Evolutionary conservation across 53 echinoderm and acorn worm genomes (phyloP).

Genomic region (Astropecten irregularis): DNA sequence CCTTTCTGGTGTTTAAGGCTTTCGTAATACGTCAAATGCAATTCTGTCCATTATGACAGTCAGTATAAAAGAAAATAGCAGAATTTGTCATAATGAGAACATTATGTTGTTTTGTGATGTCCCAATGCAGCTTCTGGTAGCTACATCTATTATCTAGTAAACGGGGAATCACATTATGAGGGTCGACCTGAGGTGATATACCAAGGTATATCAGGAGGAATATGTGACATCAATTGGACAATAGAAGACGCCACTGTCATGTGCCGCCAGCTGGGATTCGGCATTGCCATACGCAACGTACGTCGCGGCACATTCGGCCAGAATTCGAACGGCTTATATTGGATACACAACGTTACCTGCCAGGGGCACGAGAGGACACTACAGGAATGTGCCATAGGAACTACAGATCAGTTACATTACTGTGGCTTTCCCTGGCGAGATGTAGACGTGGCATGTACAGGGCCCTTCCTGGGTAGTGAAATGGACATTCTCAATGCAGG

Average conservation of each 20-base stretch:
- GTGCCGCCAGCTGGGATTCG: constrained; percentile 4
- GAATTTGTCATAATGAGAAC: too few species aligned
- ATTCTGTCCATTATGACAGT: too few species aligned
- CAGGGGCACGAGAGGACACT: background rate
- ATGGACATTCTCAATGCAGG: constrained; percentile 11
- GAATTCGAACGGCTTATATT: background rate
- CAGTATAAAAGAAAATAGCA: too few species aligned
- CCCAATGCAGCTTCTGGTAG: background rate
- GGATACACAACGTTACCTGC: constrained; percentile 7
- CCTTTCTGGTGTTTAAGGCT: too few species aligned
- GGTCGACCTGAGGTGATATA: background rate
- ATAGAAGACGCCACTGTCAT: background rate
- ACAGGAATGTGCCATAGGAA: background rate
- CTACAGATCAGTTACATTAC: too few species aligned
- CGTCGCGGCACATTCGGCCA: background rate
- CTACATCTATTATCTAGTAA: background rate
- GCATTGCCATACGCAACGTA: background rate
- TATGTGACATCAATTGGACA: constrained; percentile 15
- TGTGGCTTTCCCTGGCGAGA: background rate
- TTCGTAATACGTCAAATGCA: too few species aligned
- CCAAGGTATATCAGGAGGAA: background rate
- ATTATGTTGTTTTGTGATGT: too few species aligned
- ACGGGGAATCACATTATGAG: constrained; percentile 9
- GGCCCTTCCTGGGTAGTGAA: background rate
- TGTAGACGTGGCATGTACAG: constrained; percentile 6